Evolutionary conservation across 2,797 vertebrate species (phyloP), one percentile per base, ranked within the genome.

Genomic region (Erpetoichthys calabaricus): DNA sequence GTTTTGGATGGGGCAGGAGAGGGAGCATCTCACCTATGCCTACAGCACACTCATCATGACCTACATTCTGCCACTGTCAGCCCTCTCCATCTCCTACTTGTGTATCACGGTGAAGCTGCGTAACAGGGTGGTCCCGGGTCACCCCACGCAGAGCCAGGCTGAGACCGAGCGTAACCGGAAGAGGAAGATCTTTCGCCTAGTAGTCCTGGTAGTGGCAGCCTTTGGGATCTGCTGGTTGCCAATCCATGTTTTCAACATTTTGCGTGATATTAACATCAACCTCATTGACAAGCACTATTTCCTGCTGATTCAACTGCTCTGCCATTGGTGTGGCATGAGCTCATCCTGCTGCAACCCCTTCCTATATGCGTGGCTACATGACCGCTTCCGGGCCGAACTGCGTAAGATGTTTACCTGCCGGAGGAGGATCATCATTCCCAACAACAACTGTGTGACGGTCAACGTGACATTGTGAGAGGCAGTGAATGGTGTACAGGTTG

Each of bases 311-410:
- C 90, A 91, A 78, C 75, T 92, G 64, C 74, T 91, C 45, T 92
- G 90, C 60, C 89, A 92, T 70, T 80, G 89, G 72, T 89, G 87
- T 0, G 89, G 88, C 6, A 92, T 92, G 90, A 91, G 87, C 68
- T 92, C 90, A 0, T 87, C 89, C 54, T 92, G 90, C 74, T 91
- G 87, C 60, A 92, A 91, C 68, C 90, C 89, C 0, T 91, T 92
- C 76, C 79, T 92, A 55, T 91, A 92, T 0, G 90, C 89, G 47
- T 91, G 90, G 90, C 76, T 92, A 53, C 90, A 92, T 0, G 86
- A 88, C 68, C 87, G 89, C 56, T 91, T 92, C 70, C 82, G 87
- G 0, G 81, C 81, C 0, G 85, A 87, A 73, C 76, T 91, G 3
- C 75, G 84, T 45, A 89, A 86, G 66, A 90, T 91, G 75, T 86